Evolutionary conservation across 2,797 vertebrate genomes (phyloP).

Genomic region (Acestrorhynchus altus): DNA sequence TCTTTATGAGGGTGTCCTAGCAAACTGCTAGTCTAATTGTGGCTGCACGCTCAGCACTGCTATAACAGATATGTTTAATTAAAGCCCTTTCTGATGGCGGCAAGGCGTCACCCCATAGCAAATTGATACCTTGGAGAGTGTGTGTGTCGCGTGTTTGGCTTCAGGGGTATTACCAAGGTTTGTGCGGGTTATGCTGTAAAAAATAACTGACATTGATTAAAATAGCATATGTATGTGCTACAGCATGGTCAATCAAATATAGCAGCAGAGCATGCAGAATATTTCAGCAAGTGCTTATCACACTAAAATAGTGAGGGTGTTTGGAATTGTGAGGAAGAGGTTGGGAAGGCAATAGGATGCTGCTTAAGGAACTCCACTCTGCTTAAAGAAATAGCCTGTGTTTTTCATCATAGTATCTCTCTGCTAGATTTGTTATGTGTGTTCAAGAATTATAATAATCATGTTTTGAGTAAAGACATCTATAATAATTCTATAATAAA

Average conservation of each 20-base stretch:
- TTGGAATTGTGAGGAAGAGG: not conserved
- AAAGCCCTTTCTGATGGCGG: constrained; percentile 68
- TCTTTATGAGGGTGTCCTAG: not conserved
- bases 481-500: too few species aligned
- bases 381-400: not conserved
- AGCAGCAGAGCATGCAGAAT: constrained; percentile 4
- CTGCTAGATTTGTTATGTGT: too few species aligned
- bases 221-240: constrained; percentile 55
- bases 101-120: constrained; percentile 63
- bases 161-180: constrained; percentile 35
- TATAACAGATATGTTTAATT: constrained; percentile 70
- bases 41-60: constrained; percentile 47
- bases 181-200: constrained; percentile 35
- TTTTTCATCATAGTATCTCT: too few species aligned
- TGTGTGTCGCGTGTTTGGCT: constrained; percentile 44
- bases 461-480: too few species aligned
- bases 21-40: constrained; percentile 51
- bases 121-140: constrained; percentile 56
- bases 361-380: not conserved
- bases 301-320: not conserved
- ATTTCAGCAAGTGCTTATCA: constrained; percentile 10
- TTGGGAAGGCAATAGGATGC: not conserved
- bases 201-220: constrained; percentile 55
- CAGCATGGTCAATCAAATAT: constrained; percentile 21
- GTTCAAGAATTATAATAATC: too few species aligned